Percentiles rank a stretch among this genome's conserved stretches.
phyloP scores from a whole-genome alignment of 1,140 invertebrate species.

The Harpegnathos saltator region DNA sequence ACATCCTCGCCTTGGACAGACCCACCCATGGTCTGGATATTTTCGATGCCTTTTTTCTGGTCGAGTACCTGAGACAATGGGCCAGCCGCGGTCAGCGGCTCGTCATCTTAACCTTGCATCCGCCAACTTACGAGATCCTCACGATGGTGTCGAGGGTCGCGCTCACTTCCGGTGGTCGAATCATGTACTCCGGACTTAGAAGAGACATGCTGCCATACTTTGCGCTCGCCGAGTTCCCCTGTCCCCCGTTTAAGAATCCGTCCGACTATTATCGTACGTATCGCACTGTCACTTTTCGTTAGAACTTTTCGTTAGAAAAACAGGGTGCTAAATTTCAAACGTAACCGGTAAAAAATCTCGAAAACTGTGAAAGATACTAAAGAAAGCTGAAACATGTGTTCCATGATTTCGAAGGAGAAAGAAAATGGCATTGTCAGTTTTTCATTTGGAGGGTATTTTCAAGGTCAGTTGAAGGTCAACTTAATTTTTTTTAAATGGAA shows the following conservation, averaged over 20 bases:
- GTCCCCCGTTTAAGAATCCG: conserved; percentile 98
- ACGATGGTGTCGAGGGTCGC: conserved; percentile 96
- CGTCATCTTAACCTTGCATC: conserved; percentile 96
- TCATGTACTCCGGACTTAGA: conserved; percentile 95
- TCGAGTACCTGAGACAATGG: conserved; percentile 98
- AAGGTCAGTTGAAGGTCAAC: too few species aligned
- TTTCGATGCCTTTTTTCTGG: conserved; percentile 97
- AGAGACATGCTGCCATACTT: conserved; percentile 97
- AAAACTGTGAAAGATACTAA: too few species aligned
- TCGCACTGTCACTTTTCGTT: too few species aligned
- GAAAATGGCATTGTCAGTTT: too few species aligned
- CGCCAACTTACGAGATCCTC: conserved; percentile 97
- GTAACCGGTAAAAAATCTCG: too few species aligned
- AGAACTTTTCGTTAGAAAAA: too few species aligned
- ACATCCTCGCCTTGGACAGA: conserved; percentile 94
- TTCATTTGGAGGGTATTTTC: too few species aligned
- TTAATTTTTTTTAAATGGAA: too few species aligned
- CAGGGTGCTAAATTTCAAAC: too few species aligned
- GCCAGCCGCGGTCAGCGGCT: conserved; percentile 92
- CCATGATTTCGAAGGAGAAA: too few species aligned
- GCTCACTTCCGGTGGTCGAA: conserved; percentile 94
- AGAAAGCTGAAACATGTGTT: too few species aligned
- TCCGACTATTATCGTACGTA: conserved; percentile 98
- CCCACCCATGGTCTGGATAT: conserved; percentile 97
- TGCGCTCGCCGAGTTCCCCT: conserved; percentile 96